Conservation (phyloP, 1,140 invertebrate genomes). For the Megalonaias nervosa region DNA sequence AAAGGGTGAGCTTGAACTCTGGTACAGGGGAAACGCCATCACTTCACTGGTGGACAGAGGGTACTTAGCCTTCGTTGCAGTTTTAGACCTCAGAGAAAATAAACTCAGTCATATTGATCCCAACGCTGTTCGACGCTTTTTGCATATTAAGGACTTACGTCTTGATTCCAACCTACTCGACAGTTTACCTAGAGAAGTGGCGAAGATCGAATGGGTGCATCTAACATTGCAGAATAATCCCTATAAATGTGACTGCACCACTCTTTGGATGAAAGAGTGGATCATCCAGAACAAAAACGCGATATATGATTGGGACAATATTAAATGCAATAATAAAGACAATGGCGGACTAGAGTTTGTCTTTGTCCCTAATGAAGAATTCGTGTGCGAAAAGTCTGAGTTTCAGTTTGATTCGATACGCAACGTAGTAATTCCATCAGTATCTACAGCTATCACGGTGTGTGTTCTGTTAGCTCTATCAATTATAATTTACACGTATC, state of each 20-base stretch:
- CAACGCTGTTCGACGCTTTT: slow-evolving; percentile 19
- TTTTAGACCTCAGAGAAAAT: slow-evolving; percentile 39
- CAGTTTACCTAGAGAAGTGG: slow-evolving; percentile 31
- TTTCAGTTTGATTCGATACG: slow-evolving; percentile 8
- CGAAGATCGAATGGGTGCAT: background rate
- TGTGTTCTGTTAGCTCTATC: slow-evolving; percentile 34
- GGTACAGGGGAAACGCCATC: slow-evolving; percentile 53
- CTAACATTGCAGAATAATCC: slow-evolving; percentile 45
- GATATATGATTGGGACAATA: slow-evolving; percentile 23
- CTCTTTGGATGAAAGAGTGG: slow-evolving; percentile 56
- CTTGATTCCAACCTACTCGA: slow-evolving; percentile 49
- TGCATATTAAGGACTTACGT: slow-evolving; percentile 23
- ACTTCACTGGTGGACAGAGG: slow-evolving; percentile 11
- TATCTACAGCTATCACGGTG: slow-evolving; percentile 29
- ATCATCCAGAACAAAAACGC: slow-evolving; percentile 21
- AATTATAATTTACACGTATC: slow-evolving; percentile 33
- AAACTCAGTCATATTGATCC: slow-evolving; percentile 23
- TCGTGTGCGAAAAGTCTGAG: slow-evolving; percentile 40
- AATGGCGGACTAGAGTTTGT: slow-evolving; percentile 42
- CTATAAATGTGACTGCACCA: slow-evolving; percentile 52
- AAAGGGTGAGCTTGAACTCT: slow-evolving; percentile 38
- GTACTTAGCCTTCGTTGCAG: slow-evolving; percentile 11
- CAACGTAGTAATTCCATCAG: slow-evolving; percentile 31
- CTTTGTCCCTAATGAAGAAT: slow-evolving; percentile 42
- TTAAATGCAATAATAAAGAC: slow-evolving; percentile 45